Percentiles rank a stretch among this genome's conserved stretches.
Evolutionary conservation across 2,888 invertebrate genomes (phyloP).

Genomic region (Silvanus unidentatus): DNA sequence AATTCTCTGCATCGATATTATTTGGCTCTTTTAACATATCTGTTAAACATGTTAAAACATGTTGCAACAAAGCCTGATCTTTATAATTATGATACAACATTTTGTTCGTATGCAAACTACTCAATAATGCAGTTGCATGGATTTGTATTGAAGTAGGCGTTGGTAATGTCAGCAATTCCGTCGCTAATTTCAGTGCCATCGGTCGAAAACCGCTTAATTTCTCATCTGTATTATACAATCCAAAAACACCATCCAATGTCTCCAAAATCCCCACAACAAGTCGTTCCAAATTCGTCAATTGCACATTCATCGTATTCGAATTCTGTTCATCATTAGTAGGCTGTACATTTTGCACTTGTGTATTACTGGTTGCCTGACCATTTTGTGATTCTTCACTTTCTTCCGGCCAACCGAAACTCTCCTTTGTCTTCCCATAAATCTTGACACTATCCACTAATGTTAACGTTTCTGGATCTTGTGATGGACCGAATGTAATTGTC

Average conservation of each 20-base stretch:
- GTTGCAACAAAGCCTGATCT: slow-evolving; percentile 78
- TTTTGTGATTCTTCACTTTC: slow-evolving; percentile 70
- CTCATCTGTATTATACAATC: slow-evolving; percentile 48
- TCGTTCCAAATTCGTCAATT: slow-evolving; percentile 57
- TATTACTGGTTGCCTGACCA: slow-evolving; percentile 25
- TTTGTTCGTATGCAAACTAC: slow-evolving; percentile 70
- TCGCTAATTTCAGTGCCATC: slow-evolving; percentile 60
- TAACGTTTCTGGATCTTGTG: slow-evolving; percentile 80
- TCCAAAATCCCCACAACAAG: slow-evolving; percentile 61
- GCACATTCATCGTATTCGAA: slow-evolving; percentile 41
- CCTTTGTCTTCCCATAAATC: slow-evolving; percentile 88
- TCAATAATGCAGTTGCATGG: slow-evolving; percentile 75
- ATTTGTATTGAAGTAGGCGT: slow-evolving; percentile 67
- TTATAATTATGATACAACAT: slow-evolving; percentile 80
- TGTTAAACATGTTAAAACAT: slow-evolving; percentile 64
- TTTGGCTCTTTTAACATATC: slow-evolving; percentile 54
- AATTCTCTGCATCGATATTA: slow-evolving; percentile 84
- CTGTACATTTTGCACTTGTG: slow-evolving; percentile 23
- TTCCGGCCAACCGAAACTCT: slow-evolving; percentile 95
- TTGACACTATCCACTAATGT: slow-evolving; percentile 93
- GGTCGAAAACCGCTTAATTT: slow-evolving; percentile 47
- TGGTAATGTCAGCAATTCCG: slow-evolving; percentile 61
- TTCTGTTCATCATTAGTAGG: slow-evolving; percentile 41
- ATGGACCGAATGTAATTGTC: slow-evolving; percentile 75
- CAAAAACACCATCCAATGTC: slow-evolving; percentile 66